A percentile compares a stretch with the other conserved stretches of the same genome.
These are phyloP conservation scores for Globodera rostochiensis DNA, from an alignment of 1,140 invertebrate genomes.

Conservation along the genomic window DNA sequence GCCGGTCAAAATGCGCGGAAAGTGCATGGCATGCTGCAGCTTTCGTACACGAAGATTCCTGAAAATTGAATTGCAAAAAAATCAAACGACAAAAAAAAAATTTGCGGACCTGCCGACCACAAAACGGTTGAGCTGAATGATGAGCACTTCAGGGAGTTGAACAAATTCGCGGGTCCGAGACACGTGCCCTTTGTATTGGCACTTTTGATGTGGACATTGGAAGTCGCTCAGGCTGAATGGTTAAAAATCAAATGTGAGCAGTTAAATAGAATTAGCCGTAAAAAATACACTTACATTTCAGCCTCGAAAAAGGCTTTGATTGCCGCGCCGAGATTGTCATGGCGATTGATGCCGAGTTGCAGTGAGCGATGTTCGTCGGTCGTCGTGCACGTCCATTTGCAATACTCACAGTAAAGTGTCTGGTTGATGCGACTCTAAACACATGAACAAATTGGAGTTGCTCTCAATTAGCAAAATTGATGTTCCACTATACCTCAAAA, in stretches of 20 bases:
- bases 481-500: slow-evolving; percentile 37
- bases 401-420: slow-evolving; percentile 40
- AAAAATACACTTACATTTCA: slow-evolving; percentile 47
- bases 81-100: background rate
- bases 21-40: slow-evolving; percentile 49
- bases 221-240: slow-evolving; percentile 43
- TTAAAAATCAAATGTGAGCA: too few relatives aligned
- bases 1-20: slow-evolving; percentile 42
- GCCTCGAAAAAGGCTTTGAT: slow-evolving; percentile 47
- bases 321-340: slow-evolving; percentile 45
- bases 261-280: too few relatives aligned
- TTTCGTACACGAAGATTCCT: slow-evolving; percentile 45
- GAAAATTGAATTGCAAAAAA: background rate
- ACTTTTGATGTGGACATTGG: slow-evolving; percentile 37
- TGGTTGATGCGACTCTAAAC: slow-evolving; percentile 40
- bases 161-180: slow-evolving; percentile 23
- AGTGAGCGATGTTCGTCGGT: slow-evolving; percentile 48
- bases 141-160: slow-evolving; percentile 51
- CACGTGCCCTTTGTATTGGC: slow-evolving; percentile 37
- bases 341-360: slow-evolving; percentile 49
- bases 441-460: background rate
- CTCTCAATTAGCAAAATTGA: too few relatives aligned
- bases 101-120: slow-evolving; percentile 45
- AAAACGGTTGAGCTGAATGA: slow-evolving; percentile 59
- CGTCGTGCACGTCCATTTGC: slow-evolving; percentile 35